phyloP scores from a whole-genome alignment of 1,140 invertebrate species.

The Drosophila biarmipes region DNA sequence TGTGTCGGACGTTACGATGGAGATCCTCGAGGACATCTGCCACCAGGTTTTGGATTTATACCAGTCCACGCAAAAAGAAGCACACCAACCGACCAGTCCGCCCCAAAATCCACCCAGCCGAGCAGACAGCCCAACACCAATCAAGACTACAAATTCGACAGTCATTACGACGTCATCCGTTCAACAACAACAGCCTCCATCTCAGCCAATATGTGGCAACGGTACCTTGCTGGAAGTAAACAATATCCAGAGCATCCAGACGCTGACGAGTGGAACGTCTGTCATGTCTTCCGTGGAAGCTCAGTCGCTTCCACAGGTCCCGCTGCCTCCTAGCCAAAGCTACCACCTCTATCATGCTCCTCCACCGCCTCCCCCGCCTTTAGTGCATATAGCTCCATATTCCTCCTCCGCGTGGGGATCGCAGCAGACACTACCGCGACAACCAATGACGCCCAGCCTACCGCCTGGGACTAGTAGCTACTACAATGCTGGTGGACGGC shows the following conservation, averaged over 20 bases:
- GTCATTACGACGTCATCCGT: background rate
- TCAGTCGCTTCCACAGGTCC: background rate
- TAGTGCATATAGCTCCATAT: slow-evolving; percentile 60
- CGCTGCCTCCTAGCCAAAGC: slow-evolving; percentile 15
- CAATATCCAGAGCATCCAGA: slow-evolving; percentile 68
- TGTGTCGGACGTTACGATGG: slow-evolving; percentile 95
- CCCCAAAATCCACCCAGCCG: slow-evolving; percentile 86
- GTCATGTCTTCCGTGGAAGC: slow-evolving; percentile 44
- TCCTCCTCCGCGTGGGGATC: slow-evolving; percentile 43
- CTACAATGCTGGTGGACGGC: slow-evolving; percentile 49
- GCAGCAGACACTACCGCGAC: slow-evolving; percentile 60
- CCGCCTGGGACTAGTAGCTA: slow-evolving; percentile 35
- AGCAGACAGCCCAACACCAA: slow-evolving; percentile 70
- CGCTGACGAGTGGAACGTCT: slow-evolving; percentile 46
- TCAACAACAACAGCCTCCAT: slow-evolving; percentile 18
- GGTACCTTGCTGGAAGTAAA: slow-evolving; percentile 47
- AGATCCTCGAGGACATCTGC: slow-evolving; percentile 98
- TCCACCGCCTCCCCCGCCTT: slow-evolving; percentile 70
- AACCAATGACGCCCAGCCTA: slow-evolving; percentile 62
- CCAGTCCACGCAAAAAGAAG: slow-evolving; percentile 87
- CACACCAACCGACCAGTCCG: slow-evolving; percentile 86
- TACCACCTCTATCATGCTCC: slow-evolving; percentile 70
- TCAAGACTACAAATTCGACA: slow-evolving; percentile 22
- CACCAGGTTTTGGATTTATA: slow-evolving; percentile 96
- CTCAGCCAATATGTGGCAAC: slow-evolving; percentile 32